Evolutionary conservation across 1,140 invertebrate genomes (phyloP), one percentile per base, ranked within the genome.

Genomic region (Lutraria rhynchaena): DNA sequence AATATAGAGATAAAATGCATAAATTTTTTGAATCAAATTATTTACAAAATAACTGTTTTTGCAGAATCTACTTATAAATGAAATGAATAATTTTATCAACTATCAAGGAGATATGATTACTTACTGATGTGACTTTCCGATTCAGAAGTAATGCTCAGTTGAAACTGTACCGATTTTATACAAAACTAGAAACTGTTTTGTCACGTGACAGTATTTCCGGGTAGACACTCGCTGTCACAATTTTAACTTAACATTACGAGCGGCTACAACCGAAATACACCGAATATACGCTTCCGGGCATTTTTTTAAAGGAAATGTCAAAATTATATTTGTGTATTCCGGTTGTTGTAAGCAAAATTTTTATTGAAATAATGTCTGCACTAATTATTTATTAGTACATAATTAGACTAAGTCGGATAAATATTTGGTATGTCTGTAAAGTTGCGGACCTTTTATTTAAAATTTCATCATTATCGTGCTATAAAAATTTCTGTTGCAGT

Each of bases 71-170:
- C 17, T n/a, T n/a, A 53, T 53, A 53, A 53, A 53, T 53, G 19
- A 53, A 7, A 19, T 19, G 4, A 53, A 53, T 7, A 53, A 19
- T 5, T 19, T 17, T n/a, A 53, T 7, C 4, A 53, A 7, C 24
- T 53, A 17, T n/a, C 19, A 9, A 19, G 44, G 24, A 53, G 19
- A 7, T 53, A 19, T 53, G n/a, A n/a, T n/a, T n/a, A n/a, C 61
- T 65, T 65, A 65, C 61, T 65, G 4, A 9, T 41, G n/a, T 65
- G 61, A 65, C 61, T 65, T 65, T 65, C 61, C 41, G 15, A 46
- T 65, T 37, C 5, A 65, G 61, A 65, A 65, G 61, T 65, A 37
- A 65, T 27, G 24, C 5, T 44, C 3, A 44, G 1, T 27, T 24
- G 41, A 13, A 37, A 44, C 27, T 3, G 37, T n/a, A 1, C 9